These are phyloP conservation scores for Propithecus perrieri DNA, from an alignment of 2,797 vertebrate species.

Conservation along the genomic window DNA sequence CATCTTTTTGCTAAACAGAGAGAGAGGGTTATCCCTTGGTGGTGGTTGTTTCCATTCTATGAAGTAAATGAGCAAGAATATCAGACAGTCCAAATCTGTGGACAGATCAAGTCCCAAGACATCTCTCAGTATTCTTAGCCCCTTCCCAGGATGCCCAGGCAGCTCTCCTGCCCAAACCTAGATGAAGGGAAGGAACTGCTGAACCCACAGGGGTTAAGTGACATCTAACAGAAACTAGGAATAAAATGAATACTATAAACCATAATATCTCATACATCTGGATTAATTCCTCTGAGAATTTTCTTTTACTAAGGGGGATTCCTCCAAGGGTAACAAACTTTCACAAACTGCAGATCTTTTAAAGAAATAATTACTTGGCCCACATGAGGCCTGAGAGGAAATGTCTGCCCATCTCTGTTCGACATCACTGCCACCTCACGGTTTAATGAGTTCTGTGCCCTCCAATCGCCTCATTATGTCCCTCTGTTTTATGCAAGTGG, in stretches of 20 bases:
- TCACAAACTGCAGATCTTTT: constrained; percentile 62
- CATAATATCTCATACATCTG: neutral
- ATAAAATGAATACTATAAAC: neutral
- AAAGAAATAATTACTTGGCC: constrained; percentile 72
- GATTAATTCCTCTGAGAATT: constrained; percentile 46
- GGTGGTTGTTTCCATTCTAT: neutral
- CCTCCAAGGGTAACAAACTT: constrained; percentile 52
- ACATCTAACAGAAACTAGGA: constrained; percentile 45
- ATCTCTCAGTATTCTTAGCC: constrained; percentile 36
- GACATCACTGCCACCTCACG: constrained; percentile 83
- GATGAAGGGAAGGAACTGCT: constrained; percentile 43
- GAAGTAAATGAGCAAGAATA: neutral
- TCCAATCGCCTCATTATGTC: constrained; percentile 80
- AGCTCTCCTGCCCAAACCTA: neutral
- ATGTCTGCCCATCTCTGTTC: constrained; percentile 79
- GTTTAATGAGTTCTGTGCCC: constrained; percentile 85
- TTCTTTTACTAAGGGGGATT: constrained; percentile 45
- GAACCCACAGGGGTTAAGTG: neutral
- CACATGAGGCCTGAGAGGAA: constrained; percentile 73
- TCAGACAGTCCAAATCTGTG: neutral
- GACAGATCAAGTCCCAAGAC: constrained; percentile 40
- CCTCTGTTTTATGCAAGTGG: constrained; percentile 78
- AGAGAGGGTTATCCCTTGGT: neutral
- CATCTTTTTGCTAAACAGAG: neutral
- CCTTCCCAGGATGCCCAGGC: neutral